Conservation (phyloP, 2,797 vertebrate species). For the Antennarius maculatus region DNA sequence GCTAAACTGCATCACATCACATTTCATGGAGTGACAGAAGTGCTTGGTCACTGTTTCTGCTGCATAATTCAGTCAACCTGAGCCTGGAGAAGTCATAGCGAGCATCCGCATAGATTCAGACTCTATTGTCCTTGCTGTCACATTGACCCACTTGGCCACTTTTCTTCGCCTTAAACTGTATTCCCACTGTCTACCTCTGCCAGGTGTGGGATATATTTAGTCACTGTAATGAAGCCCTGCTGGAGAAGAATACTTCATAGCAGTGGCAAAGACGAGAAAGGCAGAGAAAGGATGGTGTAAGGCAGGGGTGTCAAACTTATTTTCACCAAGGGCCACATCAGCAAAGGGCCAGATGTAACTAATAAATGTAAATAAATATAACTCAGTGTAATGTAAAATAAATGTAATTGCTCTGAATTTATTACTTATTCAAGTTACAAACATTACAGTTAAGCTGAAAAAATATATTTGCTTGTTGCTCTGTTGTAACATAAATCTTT, state of each 20-base stretch:
- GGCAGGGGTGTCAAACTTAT: too few species aligned
- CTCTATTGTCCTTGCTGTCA: conserved; percentile 21
- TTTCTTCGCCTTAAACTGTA: conserved; percentile 14
- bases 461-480: too few species aligned
- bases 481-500: too few species aligned
- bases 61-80: background rate
- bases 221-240: conserved; percentile 41
- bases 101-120: too few species aligned
- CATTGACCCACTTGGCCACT: conserved; percentile 66
- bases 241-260: conserved; percentile 24
- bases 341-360: too few species aligned
- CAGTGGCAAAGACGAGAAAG: conserved; percentile 14
- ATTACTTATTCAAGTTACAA: too few species aligned
- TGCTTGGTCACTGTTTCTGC: conserved; percentile 5
- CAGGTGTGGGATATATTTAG: conserved; percentile 47
- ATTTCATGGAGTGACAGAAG: background rate
- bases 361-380: too few species aligned
- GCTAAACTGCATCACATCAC: conserved; percentile 8
- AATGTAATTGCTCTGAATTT: too few species aligned
- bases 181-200: conserved; percentile 16
- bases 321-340: too few species aligned
- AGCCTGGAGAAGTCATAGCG: too few species aligned
- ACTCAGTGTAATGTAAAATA: too few species aligned
- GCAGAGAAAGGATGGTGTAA: conserved; percentile 12
- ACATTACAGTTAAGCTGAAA: too few species aligned